Percentiles rank a stretch among this genome's conserved stretches.
phyloP scores from a whole-genome alignment of 2,888 invertebrate genomes.

The Hydrotaea cyrtoneurina region DNA sequence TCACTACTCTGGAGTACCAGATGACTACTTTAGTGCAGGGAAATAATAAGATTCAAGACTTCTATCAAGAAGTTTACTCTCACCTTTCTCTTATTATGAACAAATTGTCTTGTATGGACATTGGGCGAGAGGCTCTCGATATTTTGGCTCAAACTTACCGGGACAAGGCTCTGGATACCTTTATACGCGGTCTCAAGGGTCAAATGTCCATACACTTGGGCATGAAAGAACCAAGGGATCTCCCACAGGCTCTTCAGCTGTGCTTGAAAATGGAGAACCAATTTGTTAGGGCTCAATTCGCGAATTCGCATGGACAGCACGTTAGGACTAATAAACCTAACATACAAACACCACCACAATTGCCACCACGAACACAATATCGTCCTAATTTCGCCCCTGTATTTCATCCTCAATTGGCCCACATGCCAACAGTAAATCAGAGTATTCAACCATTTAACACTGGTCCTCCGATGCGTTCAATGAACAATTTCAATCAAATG shows the following conservation, averaged over 20 bases:
- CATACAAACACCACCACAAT: not conserved
- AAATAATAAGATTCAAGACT: constrained; percentile 47
- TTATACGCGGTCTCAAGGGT: constrained; percentile 39
- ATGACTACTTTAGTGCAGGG: constrained; percentile 52
- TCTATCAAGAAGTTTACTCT: constrained; percentile 49
- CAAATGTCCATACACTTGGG: constrained; percentile 30
- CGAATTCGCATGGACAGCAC: not conserved
- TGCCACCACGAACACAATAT: not conserved
- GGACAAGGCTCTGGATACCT: too few species aligned
- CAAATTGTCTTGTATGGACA: constrained; percentile 24
- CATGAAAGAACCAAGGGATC: constrained; percentile 1
- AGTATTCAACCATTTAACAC: not conserved
- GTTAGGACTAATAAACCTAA: not conserved
- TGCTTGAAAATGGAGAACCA: constrained; percentile 26
- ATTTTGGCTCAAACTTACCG: constrained; percentile 32
- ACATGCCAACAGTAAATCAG: not conserved
- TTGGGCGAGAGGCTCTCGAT: constrained; percentile 14
- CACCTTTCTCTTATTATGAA: constrained; percentile 42
- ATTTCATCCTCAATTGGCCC: constrained; percentile 8
- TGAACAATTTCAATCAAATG: constrained; percentile 27
- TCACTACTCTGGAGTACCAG: constrained; percentile 59
- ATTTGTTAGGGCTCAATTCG: not conserved
- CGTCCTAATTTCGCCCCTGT: not conserved
- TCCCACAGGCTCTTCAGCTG: not conserved
- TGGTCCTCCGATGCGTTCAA: not conserved